Evolutionary conservation across 2,888 invertebrate species (phyloP), one percentile per base, ranked within the genome.

Genomic region (Venustoraphidia nigricollis): DNA sequence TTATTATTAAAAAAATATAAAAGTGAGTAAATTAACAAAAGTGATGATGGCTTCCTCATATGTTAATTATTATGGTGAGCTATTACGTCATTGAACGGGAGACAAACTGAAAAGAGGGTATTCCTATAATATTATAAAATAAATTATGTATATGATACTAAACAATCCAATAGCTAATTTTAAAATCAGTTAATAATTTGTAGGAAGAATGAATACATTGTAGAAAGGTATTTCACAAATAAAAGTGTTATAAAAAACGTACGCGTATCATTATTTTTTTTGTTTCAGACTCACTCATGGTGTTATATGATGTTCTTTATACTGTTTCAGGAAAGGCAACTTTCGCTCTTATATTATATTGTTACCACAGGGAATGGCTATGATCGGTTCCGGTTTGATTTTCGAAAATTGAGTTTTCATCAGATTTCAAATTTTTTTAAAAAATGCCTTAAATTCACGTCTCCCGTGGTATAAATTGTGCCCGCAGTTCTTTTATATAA

Each of bases 191-290:
- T 27, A 34, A 44, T 44, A 36, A 46, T 46, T 46, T 46, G 46
- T 46, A 46, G 46, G 34, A 46, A 46, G 40, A 42, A 17, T 27
- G 34, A 36, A 40, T 17, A 27, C 17, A 53, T 59, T 59, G 59
- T 59, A 59, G 58, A 58, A 60, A 57, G 57, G 59, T 59, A 61
- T 60, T 60, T 62, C 62, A 60, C 59, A 59, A 62, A 62, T 62
- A 60, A 62, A 61, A 58, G 27, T 27, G 27, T 27, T 27, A 27
- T 27, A 5, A 27, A 27, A 27, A 27, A 27, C 27, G 1, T 27
- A 27, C 27, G 27, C 6, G 1, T 27, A 27, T 27, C 6, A 27
- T 27, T 27, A 27, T 27, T 27, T 27, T 27, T 27, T 6, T 4
- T 2, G 2, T 1, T 27, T 6, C 27, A 27, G 6, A 5, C 6